Evolutionary conservation across 2,888 invertebrate species (phyloP), one percentile per base, ranked within the genome.

Genomic region (Ferrisia virgata): DNA sequence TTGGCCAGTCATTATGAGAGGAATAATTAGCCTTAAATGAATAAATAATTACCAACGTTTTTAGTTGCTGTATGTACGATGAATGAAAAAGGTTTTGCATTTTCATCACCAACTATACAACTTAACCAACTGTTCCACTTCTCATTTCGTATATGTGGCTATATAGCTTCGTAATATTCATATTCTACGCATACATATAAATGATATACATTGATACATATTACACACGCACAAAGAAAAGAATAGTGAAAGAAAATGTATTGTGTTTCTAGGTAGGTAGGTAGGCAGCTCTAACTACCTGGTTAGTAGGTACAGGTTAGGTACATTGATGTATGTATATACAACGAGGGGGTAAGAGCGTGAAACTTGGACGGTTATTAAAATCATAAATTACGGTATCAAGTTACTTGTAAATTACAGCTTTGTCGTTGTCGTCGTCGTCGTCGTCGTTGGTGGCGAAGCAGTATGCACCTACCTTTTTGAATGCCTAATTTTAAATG

Each of bases 371-470:
- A 33, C 47, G 80, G 47, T 80, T 80, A 80, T 80, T 80, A 80
- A 80, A 80, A 80, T 80, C 80, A 80, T 80, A 80, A 80, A 80
- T 80, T 80, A 80, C 47, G 18, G 31, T 80, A 43, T 43, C 43
- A 47, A 80, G 80, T 53, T 53, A 53, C 79, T 79, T 79, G 53
- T 47, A 47, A 80, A 80, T 47, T 47, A 80, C 80, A 47, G 47
- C 53, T 80, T 80, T 47, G 80, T 79, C 79, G 79, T 25, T 5
- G 28, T 69, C 18, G 69, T 9, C 58, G 22, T 6, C n/a, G 69
- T n/a, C n/a, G 47, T 53, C 53, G 53, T 53, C 53, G 53, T 53
- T 11, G 53, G 53, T 53, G 53, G 53, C 53, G 22, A 9, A 53
- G 22, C 53, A 9, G 22, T 53, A 8, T 53, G 53, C 31, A 6